Base-by-base conservation (phyloP, 2,797 vertebrate genomes). In the Gobio occitaniae region DNA sequence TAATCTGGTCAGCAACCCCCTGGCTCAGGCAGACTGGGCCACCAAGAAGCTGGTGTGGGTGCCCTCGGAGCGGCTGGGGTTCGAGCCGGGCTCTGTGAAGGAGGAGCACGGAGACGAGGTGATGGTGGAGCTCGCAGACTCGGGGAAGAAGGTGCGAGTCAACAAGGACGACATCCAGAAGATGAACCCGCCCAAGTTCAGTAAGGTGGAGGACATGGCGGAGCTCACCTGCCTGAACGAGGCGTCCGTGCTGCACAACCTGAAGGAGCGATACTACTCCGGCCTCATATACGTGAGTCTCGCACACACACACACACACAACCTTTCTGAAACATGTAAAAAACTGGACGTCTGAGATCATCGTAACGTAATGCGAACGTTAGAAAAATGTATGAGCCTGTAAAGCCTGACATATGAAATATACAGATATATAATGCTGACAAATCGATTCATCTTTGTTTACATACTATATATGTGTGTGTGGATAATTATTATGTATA, bases 191-290 rank as follows among this genome's bases (percentile, higher is more conserved):
- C 97, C 97, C 72, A 97, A 97, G 88, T 97, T 97, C 93, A 96
- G 93, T 84, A 97, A 97, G 92, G 97, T 97, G 89, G 97, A 97
- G 93, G 97, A 97, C 90, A 97, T 97, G 97, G 96, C 97, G 0
- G 96, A 97, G 93, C 94, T 97, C 89, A 97, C 97, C 0, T 97
- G 97, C 90, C 93, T 97, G 89, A 97, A 97, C 2, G 98, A 99
- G 78, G 98, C 98, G 4, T 99, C 98, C 0, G 98, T 99, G 89
- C 96, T 99, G 90, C 97, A 99, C 95, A 99, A 99, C 95, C 94
- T 99, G 93, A 99, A 99, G 93, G 98, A 99, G 93, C 93, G 98
- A 87, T 99, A 99, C 94, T 99, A 99, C 94, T 99, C 98, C 0
- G 98, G 98, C 12, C 96, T 99, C 87, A 99, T 99, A 85, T 99